These are phyloP conservation scores for Globodera rostochiensis DNA, from an alignment of 1,140 invertebrate genomes.

Conservation along the genomic window DNA sequence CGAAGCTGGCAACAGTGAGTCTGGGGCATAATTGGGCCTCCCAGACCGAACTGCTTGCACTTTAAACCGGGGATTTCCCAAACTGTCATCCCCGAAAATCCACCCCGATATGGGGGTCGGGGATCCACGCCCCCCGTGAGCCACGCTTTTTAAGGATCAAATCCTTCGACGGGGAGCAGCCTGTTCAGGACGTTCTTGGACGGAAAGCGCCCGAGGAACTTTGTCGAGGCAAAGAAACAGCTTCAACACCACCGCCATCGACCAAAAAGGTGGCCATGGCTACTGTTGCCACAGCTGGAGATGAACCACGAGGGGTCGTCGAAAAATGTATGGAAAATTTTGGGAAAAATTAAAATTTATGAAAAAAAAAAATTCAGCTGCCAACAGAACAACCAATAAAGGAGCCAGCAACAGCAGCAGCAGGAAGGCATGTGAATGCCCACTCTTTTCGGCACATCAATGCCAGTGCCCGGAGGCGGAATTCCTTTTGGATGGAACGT, in stretches of 20 bases:
- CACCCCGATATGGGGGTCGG: background rate
- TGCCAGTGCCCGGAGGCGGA: background rate
- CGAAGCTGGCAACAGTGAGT: conserved; percentile 1
- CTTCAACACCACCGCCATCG: background rate
- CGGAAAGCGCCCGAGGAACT: background rate
- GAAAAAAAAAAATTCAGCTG: background rate
- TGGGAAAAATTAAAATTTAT: background rate
- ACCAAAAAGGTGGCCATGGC: background rate
- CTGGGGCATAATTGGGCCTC: too few species aligned
- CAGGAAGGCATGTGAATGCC: background rate
- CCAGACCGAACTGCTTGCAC: too few species aligned
- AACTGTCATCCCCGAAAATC: too few species aligned
- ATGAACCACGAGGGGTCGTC: background rate
- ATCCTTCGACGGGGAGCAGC: background rate
- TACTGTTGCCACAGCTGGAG: background rate
- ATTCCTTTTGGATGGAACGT: background rate
- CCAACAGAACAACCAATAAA: background rate
- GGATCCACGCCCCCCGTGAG: background rate
- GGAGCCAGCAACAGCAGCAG: background rate
- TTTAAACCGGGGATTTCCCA: too few species aligned
- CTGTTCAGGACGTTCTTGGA: background rate
- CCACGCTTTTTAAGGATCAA: background rate
- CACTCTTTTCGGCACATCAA: background rate
- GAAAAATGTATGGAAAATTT: background rate
- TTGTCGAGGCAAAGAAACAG: background rate